Conservation (phyloP, 2,113 vertebrate species). For the Shinisaurus crocodilurus region DNA sequence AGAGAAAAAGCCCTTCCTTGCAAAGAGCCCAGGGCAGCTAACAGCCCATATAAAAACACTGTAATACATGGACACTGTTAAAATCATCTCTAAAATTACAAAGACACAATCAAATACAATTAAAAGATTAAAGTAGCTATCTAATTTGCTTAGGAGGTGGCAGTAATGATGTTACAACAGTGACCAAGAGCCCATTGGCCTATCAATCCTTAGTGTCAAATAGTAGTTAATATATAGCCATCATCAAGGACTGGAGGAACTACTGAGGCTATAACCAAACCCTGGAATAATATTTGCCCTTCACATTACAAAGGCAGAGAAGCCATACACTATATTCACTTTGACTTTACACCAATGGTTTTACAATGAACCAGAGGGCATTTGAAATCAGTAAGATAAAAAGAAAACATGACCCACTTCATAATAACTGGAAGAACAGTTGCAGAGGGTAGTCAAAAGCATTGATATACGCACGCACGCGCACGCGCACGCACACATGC, state of each 20-base stretch:
- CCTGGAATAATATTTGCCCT: slow-evolving; percentile 22
- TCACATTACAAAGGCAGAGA: slow-evolving; percentile 8
- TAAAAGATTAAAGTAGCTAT: background rate
- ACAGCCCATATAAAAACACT: too few relatives aligned
- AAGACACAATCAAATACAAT: too few relatives aligned
- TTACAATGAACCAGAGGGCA: slow-evolving; percentile 2
- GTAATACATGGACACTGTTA: too few relatives aligned
- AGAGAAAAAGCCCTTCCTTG: background rate
- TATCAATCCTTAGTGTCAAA: background rate
- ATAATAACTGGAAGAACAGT: slow-evolving; percentile 25
- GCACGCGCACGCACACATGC: background rate
- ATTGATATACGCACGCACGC: slow-evolving; percentile 10
- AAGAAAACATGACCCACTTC: background rate
- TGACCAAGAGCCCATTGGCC: background rate
- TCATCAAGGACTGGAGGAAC: background rate
- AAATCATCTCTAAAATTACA: too few relatives aligned
- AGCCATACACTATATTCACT: slow-evolving; percentile 28
- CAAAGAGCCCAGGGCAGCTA: too few relatives aligned
- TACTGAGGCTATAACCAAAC: background rate
- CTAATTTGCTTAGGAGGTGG: background rate
- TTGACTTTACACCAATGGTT: slow-evolving; percentile 35
- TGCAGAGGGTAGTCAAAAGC: background rate
- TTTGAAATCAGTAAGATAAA: slow-evolving; percentile 34
- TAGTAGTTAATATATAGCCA: background rate
- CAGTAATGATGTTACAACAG: background rate